Evolutionary conservation across 2,888 invertebrate species (phyloP).

Genomic region (Xestia rhomboidea): DNA sequence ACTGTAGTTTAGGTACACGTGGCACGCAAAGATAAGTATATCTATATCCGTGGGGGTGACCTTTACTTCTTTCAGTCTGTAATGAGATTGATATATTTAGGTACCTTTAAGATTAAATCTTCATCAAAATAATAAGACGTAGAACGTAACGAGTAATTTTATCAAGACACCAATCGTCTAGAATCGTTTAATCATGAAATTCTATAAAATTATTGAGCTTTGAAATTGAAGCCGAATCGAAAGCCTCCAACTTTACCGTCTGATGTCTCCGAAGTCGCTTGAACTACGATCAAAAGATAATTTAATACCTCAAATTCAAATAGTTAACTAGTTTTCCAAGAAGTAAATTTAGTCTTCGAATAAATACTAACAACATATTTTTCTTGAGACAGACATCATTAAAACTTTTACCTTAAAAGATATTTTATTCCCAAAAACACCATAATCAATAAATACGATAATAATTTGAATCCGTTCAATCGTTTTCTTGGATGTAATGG

Average conservation of each 20-base stretch:
- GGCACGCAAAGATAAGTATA: neutral
- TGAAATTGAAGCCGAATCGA: slow-evolving; percentile 36
- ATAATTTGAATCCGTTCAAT: slow-evolving; percentile 18
- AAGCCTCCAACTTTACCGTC: slow-evolving; percentile 27
- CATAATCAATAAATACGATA: neutral
- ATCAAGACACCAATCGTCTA: slow-evolving; percentile 24
- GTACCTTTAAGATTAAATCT: neutral
- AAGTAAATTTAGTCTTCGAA: slow-evolving; percentile 26
- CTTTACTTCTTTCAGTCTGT: neutral
- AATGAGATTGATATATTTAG: neutral
- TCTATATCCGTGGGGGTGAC: neutral
- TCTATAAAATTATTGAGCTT: slow-evolving; percentile 40
- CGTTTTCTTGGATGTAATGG: neutral
- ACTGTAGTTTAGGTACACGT: no score
- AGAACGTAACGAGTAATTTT: slow-evolving; percentile 16
- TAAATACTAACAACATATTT: slow-evolving; percentile 1
- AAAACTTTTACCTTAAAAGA: neutral
- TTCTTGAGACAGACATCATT: neutral
- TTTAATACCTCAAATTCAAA: slow-evolving; percentile 23
- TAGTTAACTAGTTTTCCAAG: slow-evolving; percentile 31
- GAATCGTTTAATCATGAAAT: slow-evolving; percentile 31
- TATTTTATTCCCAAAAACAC: neutral
- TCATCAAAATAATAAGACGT: slow-evolving; percentile 23
- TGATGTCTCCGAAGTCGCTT: slow-evolving; percentile 25
- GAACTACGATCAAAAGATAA: slow-evolving; percentile 35